Evolutionary conservation across 2,797 vertebrate species (phyloP).

Genomic region (Sebastes iracundus): DNA sequence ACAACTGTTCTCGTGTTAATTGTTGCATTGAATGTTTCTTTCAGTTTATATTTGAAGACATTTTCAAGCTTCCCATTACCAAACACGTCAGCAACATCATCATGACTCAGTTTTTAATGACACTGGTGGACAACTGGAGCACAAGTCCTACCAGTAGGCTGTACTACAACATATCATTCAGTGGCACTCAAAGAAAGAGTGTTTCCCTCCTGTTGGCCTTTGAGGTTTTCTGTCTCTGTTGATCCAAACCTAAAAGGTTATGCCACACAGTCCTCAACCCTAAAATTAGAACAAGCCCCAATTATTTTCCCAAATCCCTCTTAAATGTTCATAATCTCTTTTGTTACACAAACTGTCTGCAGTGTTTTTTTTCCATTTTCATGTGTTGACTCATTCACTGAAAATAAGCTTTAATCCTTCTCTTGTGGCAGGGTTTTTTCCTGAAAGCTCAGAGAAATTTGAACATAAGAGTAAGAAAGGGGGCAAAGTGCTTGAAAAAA

Average conservation of each 20-base stretch:
- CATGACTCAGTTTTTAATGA: background rate
- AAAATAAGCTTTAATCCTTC: conserved; percentile 79
- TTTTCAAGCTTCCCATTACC: background rate
- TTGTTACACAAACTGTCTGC: conserved; percentile 77
- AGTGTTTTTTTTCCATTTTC: conserved; percentile 61
- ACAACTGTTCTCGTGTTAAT: background rate
- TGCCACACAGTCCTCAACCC: conserved; percentile 43
- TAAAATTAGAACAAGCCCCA: conserved; percentile 69
- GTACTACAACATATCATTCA: background rate
- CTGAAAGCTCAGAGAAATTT: conserved; percentile 67
- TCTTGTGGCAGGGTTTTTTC: conserved; percentile 71
- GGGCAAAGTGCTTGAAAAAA: conserved; percentile 65
- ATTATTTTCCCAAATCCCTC: conserved; percentile 77
- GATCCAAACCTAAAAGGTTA: conserved; percentile 46
- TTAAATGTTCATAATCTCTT: conserved; percentile 81
- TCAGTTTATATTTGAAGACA: background rate
- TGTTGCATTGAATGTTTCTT: background rate
- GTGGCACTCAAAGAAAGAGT: background rate
- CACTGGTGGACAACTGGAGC: background rate
- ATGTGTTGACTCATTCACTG: conserved; percentile 76
- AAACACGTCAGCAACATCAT: background rate
- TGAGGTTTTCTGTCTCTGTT: conserved; percentile 17
- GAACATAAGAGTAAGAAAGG: conserved; percentile 56
- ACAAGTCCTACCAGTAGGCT: background rate
- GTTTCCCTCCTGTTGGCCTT: background rate